Conservation (phyloP, 2,888 invertebrate species). For the Leistus spinibarbis region DNA sequence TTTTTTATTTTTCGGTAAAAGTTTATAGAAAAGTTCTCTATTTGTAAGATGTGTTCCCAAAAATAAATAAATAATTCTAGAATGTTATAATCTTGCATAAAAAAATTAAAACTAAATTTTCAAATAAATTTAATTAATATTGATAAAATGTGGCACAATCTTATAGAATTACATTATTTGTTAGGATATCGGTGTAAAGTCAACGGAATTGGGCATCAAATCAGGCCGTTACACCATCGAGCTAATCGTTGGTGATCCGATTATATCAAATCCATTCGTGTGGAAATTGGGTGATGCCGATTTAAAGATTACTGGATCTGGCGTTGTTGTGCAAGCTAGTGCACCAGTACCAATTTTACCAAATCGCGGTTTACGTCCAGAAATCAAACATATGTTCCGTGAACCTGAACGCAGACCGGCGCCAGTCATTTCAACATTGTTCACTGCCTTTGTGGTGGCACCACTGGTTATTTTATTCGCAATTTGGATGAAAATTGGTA, state of each 20-base stretch:
- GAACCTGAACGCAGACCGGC: slow-evolving; percentile 91
- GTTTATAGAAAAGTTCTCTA: too few species aligned
- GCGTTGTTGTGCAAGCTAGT: slow-evolving; percentile 41
- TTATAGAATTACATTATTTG: slow-evolving; percentile 34
- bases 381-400: slow-evolving; percentile 85
- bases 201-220: slow-evolving; percentile 75
- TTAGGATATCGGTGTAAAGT: slow-evolving; percentile 78
- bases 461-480: slow-evolving; percentile 82
- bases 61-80: too few species aligned
- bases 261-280: slow-evolving; percentile 85
- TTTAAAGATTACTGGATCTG: slow-evolving; percentile 66
- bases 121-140: neutral
- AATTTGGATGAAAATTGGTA: slow-evolving; percentile 86
- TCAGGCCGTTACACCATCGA: slow-evolving; percentile 83
- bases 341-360: slow-evolving; percentile 46
- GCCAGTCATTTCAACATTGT: slow-evolving; percentile 84
- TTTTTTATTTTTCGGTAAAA: too few species aligned
- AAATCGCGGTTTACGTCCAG: slow-evolving; percentile 61
- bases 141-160: neutral
- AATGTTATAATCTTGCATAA: too few species aligned
- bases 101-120: neutral
- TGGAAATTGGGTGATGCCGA: slow-evolving; percentile 84
- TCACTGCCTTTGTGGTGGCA: slow-evolving; percentile 81
- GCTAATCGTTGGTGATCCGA: slow-evolving; percentile 89
- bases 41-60: too few species aligned